These are phyloP conservation scores for Diphyllodes magnificus DNA, from an alignment of 2,113 vertebrate species.

Conservation along the genomic window DNA sequence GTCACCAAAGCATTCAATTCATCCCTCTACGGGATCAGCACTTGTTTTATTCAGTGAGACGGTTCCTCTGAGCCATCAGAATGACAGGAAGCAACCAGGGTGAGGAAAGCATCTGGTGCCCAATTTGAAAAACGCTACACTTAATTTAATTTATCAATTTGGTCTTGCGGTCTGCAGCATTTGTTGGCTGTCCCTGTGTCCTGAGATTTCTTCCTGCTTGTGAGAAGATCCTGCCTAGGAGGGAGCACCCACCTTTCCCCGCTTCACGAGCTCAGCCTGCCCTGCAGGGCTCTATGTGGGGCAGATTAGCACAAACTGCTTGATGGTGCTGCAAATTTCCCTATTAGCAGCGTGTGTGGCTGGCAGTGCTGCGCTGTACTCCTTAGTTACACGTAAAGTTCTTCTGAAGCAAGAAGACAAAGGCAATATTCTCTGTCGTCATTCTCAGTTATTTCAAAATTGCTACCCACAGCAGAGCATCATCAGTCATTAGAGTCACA, in stretches of 20 bases:
- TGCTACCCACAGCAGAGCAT: slow-evolving; percentile 28
- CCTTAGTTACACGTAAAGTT: slow-evolving; percentile 30
- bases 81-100: not conserved
- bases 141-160: not conserved
- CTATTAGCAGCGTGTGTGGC: not conserved
- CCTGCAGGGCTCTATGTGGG: not conserved
- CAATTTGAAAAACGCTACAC: not conserved
- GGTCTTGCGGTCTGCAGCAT: not conserved
- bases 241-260: not conserved
- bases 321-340: slow-evolving; percentile 5
- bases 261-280: fast-evolving
- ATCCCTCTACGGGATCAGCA: not conserved
- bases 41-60: not conserved
- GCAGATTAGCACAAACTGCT: not conserved
- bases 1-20: not conserved
- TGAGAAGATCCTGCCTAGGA: not conserved
- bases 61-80: not conserved
- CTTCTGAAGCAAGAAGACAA: slow-evolving; percentile 20
- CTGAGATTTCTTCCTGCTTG: not conserved
- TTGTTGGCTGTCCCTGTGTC: not conserved
- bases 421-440: slow-evolving; percentile 13
- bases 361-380: not conserved
- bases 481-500: slow-evolving; percentile 62
- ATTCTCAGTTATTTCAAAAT: slow-evolving; percentile 47
- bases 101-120: not conserved